Conservation (phyloP, 2,888 invertebrate genomes). For the Harpagoxenus sublaevis region DNA sequence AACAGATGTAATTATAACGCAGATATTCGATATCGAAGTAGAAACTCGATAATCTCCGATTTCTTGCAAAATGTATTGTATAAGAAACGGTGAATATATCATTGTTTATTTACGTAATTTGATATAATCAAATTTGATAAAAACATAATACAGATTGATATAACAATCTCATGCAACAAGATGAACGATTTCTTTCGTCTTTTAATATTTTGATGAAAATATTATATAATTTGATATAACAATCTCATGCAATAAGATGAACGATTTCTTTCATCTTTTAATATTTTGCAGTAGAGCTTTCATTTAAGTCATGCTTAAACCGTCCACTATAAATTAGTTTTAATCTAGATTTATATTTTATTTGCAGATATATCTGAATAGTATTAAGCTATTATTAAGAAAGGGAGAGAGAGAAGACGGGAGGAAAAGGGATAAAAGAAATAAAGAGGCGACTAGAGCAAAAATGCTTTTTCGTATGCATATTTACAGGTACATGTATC, state of each 20-base stretch:
- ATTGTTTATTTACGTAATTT: not conserved
- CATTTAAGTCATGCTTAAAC: not conserved
- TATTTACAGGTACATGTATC: not conserved
- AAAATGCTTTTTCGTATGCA: not conserved
- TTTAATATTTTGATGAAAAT: not conserved
- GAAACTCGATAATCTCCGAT: not conserved
- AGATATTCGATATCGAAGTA: not conserved
- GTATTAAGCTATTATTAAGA: not conserved
- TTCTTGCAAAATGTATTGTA: not conserved
- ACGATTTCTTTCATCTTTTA: not conserved
- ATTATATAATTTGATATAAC: not conserved
- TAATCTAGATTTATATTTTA: not conserved
- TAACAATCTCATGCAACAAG: not conserved
- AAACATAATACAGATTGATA: not conserved
- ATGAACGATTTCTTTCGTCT: not conserved
- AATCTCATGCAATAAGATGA: not conserved
- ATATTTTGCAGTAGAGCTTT: not conserved
- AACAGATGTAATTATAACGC: not conserved
- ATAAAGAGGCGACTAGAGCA: not conserved
- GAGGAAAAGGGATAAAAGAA: not conserved
- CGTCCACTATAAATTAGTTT: not conserved
- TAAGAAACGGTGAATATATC: not conserved
- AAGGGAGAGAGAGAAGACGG: not conserved
- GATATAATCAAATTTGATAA: not conserved
- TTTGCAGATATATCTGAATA: not conserved